phyloP scores from a whole-genome alignment of 1,140 invertebrate genomes.

The Leptinotarsa undecemlineata region DNA sequence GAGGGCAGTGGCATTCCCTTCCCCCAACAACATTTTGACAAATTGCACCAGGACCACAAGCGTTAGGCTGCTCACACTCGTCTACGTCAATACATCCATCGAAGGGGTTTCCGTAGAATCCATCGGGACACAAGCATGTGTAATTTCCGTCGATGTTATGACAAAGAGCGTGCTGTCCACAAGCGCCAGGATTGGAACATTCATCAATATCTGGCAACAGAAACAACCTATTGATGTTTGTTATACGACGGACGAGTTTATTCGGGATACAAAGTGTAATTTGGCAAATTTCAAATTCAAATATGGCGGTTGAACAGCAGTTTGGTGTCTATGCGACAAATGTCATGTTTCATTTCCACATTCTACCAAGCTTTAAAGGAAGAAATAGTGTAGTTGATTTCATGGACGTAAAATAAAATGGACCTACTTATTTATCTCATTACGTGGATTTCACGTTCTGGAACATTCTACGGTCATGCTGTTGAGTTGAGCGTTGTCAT shows the following conservation, averaged over 20 bases:
- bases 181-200: constrained; percentile 76
- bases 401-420: too few relatives aligned
- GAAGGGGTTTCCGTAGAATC: constrained; percentile 86
- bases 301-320: too few relatives aligned
- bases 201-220: constrained; percentile 79
- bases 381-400: too few relatives aligned
- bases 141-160: constrained; percentile 86
- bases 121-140: constrained; percentile 80
- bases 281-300: too few relatives aligned
- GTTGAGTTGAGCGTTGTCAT: too few relatives aligned
- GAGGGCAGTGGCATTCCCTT: constrained; percentile 80
- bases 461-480: too few relatives aligned
- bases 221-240: neutral
- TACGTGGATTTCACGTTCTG: too few relatives aligned
- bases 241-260: neutral
- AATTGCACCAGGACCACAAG: constrained; percentile 77
- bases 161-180: constrained; percentile 80
- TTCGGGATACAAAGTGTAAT: neutral
- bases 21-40: constrained; percentile 80
- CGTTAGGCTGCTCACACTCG: constrained; percentile 73
- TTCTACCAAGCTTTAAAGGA: too few relatives aligned
- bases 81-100: constrained; percentile 82
- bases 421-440: too few relatives aligned
- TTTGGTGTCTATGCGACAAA: too few relatives aligned
- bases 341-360: too few relatives aligned